Percentiles rank a stretch among this genome's conserved stretches.
phyloP scores from a whole-genome alignment of 2,113 vertebrate genomes.

The Enhydra lutris region DNA sequence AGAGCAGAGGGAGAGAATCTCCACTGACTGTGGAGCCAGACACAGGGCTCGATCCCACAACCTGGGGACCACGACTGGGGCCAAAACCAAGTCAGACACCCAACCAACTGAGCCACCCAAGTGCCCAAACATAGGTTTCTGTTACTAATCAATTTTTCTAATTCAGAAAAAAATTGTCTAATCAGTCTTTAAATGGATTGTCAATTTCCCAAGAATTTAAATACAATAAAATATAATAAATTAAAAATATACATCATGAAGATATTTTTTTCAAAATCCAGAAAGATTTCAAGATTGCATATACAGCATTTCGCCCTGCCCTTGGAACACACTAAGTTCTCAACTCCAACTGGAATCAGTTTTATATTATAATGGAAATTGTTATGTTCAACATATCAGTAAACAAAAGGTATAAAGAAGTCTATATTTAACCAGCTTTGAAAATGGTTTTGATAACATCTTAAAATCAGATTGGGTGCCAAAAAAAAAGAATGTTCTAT shows the following conservation, averaged over 20 bases:
- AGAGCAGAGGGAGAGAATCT: neutral
- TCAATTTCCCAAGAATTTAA: constrained; percentile 29
- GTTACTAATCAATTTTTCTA: constrained; percentile 25
- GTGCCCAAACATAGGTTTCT: neutral
- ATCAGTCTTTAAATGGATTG: neutral
- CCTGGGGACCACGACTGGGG: neutral
- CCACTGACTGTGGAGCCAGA: neutral
- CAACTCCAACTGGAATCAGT: neutral
- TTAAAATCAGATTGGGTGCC: neutral
- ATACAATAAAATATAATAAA: neutral
- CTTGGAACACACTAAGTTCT: neutral
- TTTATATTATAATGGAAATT: neutral
- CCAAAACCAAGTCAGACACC: neutral
- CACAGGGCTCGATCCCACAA: neutral
- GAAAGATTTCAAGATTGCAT: neutral
- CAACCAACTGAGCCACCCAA: neutral
- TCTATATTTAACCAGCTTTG: neutral
- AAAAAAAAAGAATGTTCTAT: neutral
- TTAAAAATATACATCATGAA: neutral
- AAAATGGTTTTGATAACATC: neutral
- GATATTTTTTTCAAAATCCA: neutral
- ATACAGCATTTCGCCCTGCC: neutral
- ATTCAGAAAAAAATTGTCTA: neutral
- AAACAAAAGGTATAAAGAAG: neutral
- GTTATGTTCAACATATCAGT: neutral